Conservation (phyloP, 1,140 invertebrate species). For the Polyergus mexicanus region DNA sequence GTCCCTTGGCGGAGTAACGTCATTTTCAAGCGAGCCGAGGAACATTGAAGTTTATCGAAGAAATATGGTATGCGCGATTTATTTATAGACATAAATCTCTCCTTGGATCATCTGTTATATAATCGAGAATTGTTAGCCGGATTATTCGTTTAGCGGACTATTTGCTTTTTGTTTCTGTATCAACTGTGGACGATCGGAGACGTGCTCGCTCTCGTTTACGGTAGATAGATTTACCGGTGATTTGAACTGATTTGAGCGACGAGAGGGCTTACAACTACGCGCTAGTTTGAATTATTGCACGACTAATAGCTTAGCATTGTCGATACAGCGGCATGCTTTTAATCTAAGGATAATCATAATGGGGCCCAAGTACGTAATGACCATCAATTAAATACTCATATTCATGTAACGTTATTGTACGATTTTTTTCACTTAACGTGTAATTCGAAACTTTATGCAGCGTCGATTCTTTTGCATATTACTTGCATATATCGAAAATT, state of each 20-base stretch:
- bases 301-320: slow-evolving; percentile 5
- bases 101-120: slow-evolving; percentile 27
- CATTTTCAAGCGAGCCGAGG: not conserved
- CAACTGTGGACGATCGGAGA: not conserved
- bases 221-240: slow-evolving; percentile 40
- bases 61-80: slow-evolving; percentile 9
- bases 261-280: slow-evolving; percentile 3
- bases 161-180: slow-evolving; percentile 31
- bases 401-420: not conserved
- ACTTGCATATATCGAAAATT: not conserved
- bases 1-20: slow-evolving; percentile 1
- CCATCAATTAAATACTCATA: slow-evolving; percentile 11
- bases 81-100: slow-evolving; percentile 44
- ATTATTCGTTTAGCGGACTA: too few relatives aligned
- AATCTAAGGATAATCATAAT: slow-evolving; percentile 13
- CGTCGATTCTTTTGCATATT: not conserved
- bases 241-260: slow-evolving; percentile 39
- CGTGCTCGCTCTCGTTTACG: slow-evolving; percentile 3
- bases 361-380: slow-evolving; percentile 7
- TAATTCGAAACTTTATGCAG: not conserved
- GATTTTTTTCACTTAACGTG: not conserved
- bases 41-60: slow-evolving; percentile 51
- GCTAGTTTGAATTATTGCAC: slow-evolving; percentile 31
- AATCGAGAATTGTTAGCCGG: not conserved
- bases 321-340: slow-evolving; percentile 18